Evolutionary conservation across 2,888 invertebrate genomes (phyloP).

Genomic region (Parnassius orleans): DNA sequence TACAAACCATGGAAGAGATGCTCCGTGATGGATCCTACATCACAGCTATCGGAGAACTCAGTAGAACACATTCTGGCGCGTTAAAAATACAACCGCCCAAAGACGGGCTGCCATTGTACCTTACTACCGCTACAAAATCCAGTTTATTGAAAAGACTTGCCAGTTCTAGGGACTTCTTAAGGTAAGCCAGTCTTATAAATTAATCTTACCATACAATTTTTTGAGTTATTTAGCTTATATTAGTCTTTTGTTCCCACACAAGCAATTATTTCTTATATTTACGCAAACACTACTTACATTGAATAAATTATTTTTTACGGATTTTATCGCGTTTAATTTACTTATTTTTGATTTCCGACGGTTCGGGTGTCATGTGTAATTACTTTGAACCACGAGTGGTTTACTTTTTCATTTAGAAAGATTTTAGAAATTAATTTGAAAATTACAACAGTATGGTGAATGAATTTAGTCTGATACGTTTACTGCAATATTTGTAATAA

Average conservation of each 20-base stretch:
- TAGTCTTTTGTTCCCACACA: too few species aligned
- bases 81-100: conserved; percentile 87
- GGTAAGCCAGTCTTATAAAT: conserved; percentile 60
- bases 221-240: too few species aligned
- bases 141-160: conserved; percentile 87
- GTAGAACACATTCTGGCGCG: conserved; percentile 81
- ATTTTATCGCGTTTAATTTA: too few species aligned
- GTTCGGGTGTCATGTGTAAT: too few species aligned
- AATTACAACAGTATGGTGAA: background rate
- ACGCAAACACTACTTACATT: too few species aligned
- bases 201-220: too few species aligned
- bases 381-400: too few species aligned
- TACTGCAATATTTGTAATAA: conserved; percentile 5
- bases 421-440: too few species aligned
- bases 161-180: conserved; percentile 84
- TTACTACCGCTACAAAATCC: conserved; percentile 89
- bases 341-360: too few species aligned
- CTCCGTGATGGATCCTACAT: conserved; percentile 89
- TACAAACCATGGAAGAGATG: conserved; percentile 94
- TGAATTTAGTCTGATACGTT: background rate
- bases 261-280: too few species aligned
- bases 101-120: conserved; percentile 86
- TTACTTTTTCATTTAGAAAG: too few species aligned
- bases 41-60: conserved; percentile 89
- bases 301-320: too few species aligned